Evolutionary conservation across 1,140 invertebrate species (phyloP).

Genomic region (Ceratina japonica): DNA sequence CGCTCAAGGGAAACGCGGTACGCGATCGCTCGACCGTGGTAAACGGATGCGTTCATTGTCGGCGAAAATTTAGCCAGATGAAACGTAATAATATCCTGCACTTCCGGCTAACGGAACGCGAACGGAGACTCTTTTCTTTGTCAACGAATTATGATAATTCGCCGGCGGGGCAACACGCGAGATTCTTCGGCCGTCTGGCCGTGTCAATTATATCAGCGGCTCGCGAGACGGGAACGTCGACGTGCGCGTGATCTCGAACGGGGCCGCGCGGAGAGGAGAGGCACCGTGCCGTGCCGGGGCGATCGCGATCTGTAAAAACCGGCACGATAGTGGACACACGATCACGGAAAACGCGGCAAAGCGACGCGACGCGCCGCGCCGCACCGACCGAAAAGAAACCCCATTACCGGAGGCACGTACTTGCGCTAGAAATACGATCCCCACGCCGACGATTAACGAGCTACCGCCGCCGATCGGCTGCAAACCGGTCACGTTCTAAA

Average conservation of each 20-base stretch:
- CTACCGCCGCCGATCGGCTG: neutral
- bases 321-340: slow-evolving; percentile 12
- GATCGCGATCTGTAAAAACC: slow-evolving; percentile 19
- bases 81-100: neutral
- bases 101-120: slow-evolving; percentile 7
- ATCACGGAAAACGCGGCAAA: slow-evolving; percentile 10
- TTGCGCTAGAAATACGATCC: slow-evolving; percentile 30
- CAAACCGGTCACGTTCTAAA: slow-evolving; percentile 35
- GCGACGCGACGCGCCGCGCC: neutral
- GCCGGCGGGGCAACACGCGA: neutral
- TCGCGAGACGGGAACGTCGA: slow-evolving; percentile 14
- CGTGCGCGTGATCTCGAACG: slow-evolving; percentile 27
- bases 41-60: no score
- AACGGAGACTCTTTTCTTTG: neutral
- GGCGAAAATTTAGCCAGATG: no score
- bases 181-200: neutral
- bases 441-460: slow-evolving; percentile 39
- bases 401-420: slow-evolving; percentile 34
- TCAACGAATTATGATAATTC: slow-evolving; percentile 26
- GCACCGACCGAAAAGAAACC: slow-evolving; percentile 29
- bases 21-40: no score
- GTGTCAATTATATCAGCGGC: slow-evolving; percentile 20
- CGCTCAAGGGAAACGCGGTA: no score
- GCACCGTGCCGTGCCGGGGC: neutral
- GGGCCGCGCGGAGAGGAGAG: neutral